phyloP scores from a whole-genome alignment of 2,797 vertebrate species.

The Etheostoma nigrum region DNA sequence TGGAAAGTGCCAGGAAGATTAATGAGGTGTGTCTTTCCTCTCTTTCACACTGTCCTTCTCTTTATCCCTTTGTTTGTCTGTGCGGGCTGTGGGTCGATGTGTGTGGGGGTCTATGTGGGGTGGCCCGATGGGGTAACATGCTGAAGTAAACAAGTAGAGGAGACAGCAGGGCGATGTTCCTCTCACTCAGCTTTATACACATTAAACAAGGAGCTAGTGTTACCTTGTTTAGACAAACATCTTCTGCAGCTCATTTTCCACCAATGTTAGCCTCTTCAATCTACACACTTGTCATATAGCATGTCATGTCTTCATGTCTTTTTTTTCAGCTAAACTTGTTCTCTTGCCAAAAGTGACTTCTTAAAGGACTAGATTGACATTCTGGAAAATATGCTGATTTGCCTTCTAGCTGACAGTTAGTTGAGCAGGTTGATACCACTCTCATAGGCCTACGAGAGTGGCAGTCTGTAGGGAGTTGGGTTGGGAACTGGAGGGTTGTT shows the following conservation, averaged over 20 bases:
- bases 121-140: constrained; percentile 43
- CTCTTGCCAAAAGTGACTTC: constrained; percentile 2
- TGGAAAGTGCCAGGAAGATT: constrained; percentile 80
- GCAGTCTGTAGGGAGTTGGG: too few relatives aligned
- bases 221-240: constrained; percentile 65
- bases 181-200: constrained; percentile 55
- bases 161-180: constrained; percentile 70
- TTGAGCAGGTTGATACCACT: not conserved
- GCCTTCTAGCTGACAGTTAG: not conserved
- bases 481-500: too few relatives aligned
- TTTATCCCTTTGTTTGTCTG: constrained; percentile 73
- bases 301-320: not conserved
- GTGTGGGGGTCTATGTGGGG: constrained; percentile 56
- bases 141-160: constrained; percentile 66
- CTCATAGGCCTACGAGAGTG: not conserved
- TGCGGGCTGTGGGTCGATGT: constrained; percentile 52
- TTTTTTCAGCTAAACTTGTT: not conserved
- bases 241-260: constrained; percentile 38
- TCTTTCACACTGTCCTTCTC: constrained; percentile 70
- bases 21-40: constrained; percentile 80
- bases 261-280: constrained; percentile 21
- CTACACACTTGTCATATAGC: not conserved
- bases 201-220: constrained; percentile 59
- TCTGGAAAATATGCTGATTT: not conserved
- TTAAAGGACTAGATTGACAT: not conserved